phyloP scores from a whole-genome alignment of 2,888 invertebrate species.

The Scrobipalpa costella region DNA sequence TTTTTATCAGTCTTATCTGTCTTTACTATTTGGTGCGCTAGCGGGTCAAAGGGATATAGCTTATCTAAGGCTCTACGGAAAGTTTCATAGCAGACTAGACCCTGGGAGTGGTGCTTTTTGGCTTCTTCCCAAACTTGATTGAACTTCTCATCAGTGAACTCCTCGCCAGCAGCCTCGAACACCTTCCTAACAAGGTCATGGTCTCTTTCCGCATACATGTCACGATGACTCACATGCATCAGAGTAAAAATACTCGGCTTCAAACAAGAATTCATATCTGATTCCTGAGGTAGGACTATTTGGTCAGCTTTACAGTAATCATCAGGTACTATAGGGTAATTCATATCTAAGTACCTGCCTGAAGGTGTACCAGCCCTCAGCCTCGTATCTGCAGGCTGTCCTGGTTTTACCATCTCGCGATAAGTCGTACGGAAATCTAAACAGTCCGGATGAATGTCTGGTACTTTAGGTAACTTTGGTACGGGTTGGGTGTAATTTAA shows the following conservation, averaged over 20 bases:
- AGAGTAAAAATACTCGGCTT: slow-evolving; percentile 60
- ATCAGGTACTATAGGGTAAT: slow-evolving; percentile 61
- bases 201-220: slow-evolving; percentile 64
- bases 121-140: slow-evolving; percentile 76
- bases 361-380: slow-evolving; percentile 65
- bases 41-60: neutral
- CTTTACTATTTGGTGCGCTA: no score
- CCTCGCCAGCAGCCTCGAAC: slow-evolving; percentile 76
- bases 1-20: no score
- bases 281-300: slow-evolving; percentile 60
- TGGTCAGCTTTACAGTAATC: slow-evolving; percentile 53
- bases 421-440: slow-evolving; percentile 67
- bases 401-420: slow-evolving; percentile 64
- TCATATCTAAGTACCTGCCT: slow-evolving; percentile 67
- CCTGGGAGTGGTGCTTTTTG: slow-evolving; percentile 69
- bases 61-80: slow-evolving; percentile 57
- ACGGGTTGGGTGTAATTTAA: slow-evolving; percentile 68
- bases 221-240: slow-evolving; percentile 61
- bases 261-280: slow-evolving; percentile 58
- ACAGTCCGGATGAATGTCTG: slow-evolving; percentile 57
- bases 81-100: slow-evolving; percentile 79
- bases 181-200: slow-evolving; percentile 61
- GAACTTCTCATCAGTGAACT: slow-evolving; percentile 73
- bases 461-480: slow-evolving; percentile 65
- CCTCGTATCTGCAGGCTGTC: slow-evolving; percentile 45